These are phyloP conservation scores for Aphodius sticticus DNA, from an alignment of 2,888 invertebrate genomes.

Conservation along the genomic window DNA sequence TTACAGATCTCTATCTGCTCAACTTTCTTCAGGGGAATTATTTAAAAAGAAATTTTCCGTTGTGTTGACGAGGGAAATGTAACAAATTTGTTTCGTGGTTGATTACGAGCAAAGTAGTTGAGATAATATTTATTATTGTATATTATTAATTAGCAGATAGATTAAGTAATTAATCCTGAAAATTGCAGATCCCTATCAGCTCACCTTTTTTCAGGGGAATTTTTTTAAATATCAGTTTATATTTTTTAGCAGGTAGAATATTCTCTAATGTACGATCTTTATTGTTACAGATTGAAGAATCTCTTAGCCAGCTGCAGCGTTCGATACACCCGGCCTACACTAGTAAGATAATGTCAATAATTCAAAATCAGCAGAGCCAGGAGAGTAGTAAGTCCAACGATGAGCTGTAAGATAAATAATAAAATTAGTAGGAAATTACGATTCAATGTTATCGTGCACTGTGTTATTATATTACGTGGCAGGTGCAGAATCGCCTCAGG, in stretches of 20 bases:
- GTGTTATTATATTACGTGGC: constrained; percentile 47
- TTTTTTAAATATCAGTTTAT: not conserved
- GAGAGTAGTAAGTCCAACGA: constrained; percentile 41
- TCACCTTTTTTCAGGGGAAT: too few species aligned
- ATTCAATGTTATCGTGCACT: constrained; percentile 48
- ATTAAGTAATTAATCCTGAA: too few species aligned
- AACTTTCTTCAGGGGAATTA: too few species aligned
- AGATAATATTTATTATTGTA: too few species aligned
- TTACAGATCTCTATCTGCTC: too few species aligned
- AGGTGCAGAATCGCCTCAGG: not conserved
- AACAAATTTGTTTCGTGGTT: too few species aligned
- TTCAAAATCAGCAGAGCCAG: constrained; percentile 51
- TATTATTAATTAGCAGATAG: too few species aligned
- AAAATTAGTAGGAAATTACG: constrained; percentile 39
- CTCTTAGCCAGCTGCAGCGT: constrained; percentile 76
- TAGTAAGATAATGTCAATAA: constrained; percentile 63
- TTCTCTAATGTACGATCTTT: constrained; percentile 36
- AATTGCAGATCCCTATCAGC: too few species aligned
- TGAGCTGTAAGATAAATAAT: constrained; percentile 40
- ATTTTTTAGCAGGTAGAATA: constrained; percentile 15
- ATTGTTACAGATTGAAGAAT: constrained; percentile 76
- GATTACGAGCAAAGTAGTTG: too few species aligned
- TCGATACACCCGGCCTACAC: constrained; percentile 65
- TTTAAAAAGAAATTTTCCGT: too few species aligned
- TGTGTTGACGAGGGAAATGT: too few species aligned